Percentiles rank a stretch among this genome's conserved stretches.
Conservation (phyloP, 1,140 invertebrate species). For the Pseudomyrmex pallidus region DNA sequence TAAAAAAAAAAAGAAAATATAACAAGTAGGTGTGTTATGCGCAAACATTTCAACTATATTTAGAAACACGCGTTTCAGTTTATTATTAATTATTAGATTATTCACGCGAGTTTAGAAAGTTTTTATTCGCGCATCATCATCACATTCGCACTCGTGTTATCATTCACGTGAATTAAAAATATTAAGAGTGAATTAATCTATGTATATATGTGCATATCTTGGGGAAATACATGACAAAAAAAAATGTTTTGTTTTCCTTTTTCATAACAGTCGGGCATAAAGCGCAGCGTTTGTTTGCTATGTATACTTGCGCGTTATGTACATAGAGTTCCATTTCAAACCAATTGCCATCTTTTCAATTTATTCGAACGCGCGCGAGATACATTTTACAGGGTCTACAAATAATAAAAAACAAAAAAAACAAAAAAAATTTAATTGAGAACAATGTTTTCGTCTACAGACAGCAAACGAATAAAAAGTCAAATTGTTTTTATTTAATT, state of each 20-base stretch:
- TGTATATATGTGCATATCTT: no score
- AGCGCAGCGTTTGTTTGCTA: conserved; percentile 35
- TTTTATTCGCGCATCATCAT: neutral
- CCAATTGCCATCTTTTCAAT: conserved; percentile 55
- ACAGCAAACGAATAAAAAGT: conserved; percentile 14
- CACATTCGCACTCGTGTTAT: neutral
- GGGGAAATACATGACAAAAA: conserved; percentile 15
- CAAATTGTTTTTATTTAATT: conserved; percentile 45
- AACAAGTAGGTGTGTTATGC: neutral
- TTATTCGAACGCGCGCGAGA: conserved; percentile 40
- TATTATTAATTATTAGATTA: no score
- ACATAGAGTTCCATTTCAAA: conserved; percentile 33
- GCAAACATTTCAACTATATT: no score
- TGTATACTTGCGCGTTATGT: conserved; percentile 35
- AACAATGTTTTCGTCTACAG: conserved; percentile 34
- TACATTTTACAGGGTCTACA: conserved; percentile 39
- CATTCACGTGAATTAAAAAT: conserved; percentile 29
- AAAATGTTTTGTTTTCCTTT: conserved; percentile 54
- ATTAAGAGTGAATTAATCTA: conserved; percentile 3
- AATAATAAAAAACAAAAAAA: conserved; percentile 27
- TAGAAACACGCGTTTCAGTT: no score
- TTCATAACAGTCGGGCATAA: conserved; percentile 33
- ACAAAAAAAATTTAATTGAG: conserved; percentile 36
- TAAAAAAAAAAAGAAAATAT: neutral
- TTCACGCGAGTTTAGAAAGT: neutral